phyloP scores from a whole-genome alignment of 2,888 invertebrate genomes.

The Hetaerina titia region DNA sequence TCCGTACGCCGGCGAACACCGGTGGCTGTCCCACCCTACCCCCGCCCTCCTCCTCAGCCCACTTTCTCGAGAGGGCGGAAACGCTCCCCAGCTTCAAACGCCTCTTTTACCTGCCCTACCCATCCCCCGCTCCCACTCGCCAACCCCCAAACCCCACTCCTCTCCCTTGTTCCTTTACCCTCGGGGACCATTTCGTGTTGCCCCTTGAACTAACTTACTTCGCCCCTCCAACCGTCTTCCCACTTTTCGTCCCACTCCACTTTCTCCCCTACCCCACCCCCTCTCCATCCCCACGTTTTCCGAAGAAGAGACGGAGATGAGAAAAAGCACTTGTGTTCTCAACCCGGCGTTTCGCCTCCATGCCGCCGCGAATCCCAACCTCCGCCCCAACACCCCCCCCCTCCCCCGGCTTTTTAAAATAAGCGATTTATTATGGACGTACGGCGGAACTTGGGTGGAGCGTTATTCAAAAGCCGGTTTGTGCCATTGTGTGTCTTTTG shows the following conservation, averaged over 20 bases:
- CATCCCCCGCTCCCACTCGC: background rate
- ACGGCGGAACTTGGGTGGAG: background rate
- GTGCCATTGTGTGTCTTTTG: constrained; percentile 22
- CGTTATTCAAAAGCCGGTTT: constrained; percentile 15
- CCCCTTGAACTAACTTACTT: constrained; percentile 45
- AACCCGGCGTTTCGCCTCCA: background rate
- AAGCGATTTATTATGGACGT: constrained; percentile 27
- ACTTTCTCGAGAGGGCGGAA: background rate
- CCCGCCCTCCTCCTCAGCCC: too few relatives aligned
- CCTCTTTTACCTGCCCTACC: background rate
- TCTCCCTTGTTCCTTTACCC: constrained; percentile 15
- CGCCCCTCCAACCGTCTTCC: background rate
- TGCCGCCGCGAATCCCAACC: background rate
- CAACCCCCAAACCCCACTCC: background rate
- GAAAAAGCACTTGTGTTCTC: background rate
- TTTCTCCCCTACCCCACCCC: background rate
- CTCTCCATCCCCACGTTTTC: background rate
- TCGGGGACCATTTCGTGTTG: constrained; percentile 32
- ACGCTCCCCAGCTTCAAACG: background rate
- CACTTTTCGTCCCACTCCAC: background rate
- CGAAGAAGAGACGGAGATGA: background rate
- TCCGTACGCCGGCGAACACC: background rate
- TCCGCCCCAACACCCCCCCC: background rate
- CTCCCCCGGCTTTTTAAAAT: background rate
- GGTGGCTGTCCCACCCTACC: too few relatives aligned